Evolutionary conservation across 1,140 invertebrate species (phyloP).

Genomic region (Euschistus heros): DNA sequence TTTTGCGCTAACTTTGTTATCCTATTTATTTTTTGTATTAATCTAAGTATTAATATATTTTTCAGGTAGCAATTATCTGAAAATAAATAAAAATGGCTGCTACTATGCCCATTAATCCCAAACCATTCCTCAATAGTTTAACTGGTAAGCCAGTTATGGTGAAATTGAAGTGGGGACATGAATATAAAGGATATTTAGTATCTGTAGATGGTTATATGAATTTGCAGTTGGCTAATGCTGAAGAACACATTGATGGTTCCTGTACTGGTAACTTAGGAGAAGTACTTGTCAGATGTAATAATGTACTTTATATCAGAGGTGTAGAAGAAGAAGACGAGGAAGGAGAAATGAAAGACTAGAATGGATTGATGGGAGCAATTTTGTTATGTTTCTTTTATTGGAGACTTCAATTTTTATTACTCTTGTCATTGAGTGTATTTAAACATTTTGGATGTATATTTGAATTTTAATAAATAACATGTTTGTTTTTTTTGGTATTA

Average conservation of each 20-base stretch:
- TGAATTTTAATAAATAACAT: no score
- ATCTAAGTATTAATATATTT: background rate
- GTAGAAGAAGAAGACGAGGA: constrained; percentile 96
- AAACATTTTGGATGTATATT: no score
- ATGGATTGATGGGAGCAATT: no score
- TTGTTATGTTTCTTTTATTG: no score
- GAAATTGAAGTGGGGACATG: constrained; percentile 99
- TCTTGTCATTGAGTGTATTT: no score
- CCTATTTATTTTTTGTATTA: no score
- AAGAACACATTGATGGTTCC: constrained; percentile 89
- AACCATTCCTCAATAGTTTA: constrained; percentile 95
- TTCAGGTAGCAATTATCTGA: background rate
- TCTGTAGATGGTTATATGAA: constrained; percentile 99
- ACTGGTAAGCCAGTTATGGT: constrained; percentile 96
- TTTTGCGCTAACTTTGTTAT: no score
- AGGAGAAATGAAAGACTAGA: constrained; percentile 88
- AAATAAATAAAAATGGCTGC: constrained; percentile 34
- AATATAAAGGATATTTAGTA: constrained; percentile 96
- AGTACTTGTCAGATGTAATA: constrained; percentile 96
- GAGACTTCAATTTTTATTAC: no score
- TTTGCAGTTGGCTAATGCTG: constrained; percentile 94
- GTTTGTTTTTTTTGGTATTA: no score
- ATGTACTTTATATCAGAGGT: constrained; percentile 92
- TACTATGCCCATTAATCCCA: constrained; percentile 96
- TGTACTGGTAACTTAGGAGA: constrained; percentile 92